Conservation (phyloP, 2,888 invertebrate species). For the Strigamia crassipes region DNA sequence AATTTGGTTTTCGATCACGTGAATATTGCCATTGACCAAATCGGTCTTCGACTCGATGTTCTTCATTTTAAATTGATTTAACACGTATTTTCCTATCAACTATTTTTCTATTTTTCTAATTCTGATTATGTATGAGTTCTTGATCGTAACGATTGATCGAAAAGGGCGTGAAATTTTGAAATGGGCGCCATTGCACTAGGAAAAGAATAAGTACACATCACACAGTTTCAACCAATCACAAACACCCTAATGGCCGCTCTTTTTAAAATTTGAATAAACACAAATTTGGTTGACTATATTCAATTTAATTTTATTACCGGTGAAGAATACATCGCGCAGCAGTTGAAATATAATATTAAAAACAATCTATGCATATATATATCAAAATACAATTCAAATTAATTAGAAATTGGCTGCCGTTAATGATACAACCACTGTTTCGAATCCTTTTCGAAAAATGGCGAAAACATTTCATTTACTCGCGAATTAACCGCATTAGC, state of each 20-base stretch:
- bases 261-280: neutral
- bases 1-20: constrained; percentile 33
- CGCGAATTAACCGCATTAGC: neutral
- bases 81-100: no score
- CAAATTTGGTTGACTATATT: neutral
- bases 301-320: neutral
- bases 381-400: neutral
- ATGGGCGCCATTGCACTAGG: neutral
- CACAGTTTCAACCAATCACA: neutral
- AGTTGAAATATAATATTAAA: no score
- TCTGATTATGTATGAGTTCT: neutral
- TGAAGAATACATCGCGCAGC: neutral
- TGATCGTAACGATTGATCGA: neutral
- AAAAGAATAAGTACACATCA: neutral
- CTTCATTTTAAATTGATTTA: constrained; percentile 4
- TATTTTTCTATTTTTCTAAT: neutral
- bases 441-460: neutral
- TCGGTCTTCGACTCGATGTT: neutral
- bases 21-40: neutral
- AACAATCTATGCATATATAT: neutral
- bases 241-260: neutral
- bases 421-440: neutral
- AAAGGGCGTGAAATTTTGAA: neutral
- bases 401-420: neutral
- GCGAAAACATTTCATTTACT: constrained; percentile 13